Base-by-base conservation (phyloP, 2,888 invertebrate genomes). In the Netelia melanura region DNA sequence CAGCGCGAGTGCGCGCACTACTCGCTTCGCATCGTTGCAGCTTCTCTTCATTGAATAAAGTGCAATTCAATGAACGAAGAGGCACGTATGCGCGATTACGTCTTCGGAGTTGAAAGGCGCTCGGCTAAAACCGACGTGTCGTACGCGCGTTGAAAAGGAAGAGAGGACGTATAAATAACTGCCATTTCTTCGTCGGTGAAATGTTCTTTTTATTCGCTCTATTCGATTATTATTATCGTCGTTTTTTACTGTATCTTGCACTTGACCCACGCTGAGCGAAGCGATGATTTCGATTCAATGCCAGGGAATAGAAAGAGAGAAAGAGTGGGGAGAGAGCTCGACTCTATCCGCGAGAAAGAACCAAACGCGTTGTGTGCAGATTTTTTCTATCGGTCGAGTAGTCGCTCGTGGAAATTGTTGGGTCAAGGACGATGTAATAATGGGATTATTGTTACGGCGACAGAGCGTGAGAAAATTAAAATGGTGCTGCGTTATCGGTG, bases 61-160 rank as follows among this genome's bases (percentile, higher is more conserved):
- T 86, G 87, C 87, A 86, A 88, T 88, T 89, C 75, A 87, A 89
- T 88, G 87, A 88, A 88, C 85, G 88, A 70, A 75, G 72, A 78
- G 23, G 58, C 58, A 38, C 61, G 23, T 43, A 44, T 54, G 61
- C 8, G 75, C 48, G 43, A 43, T 56, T 68, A 17, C 38, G 14
- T 17, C 14, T 75, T 44, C 64, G 70, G 58, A 79, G 75, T 43
- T 62, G 61, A 52, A 56, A 43, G 48, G 43, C 76, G 3, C 17
- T 58, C 58, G 10, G 21, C 48, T 14, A 5, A 30, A 30, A 30
- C 10, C 25, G 9, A 56, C 25, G 54, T 56, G 30, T 56, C 30
- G 10, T 38, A 10, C 48, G 3, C 25, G 44, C 52, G 62, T 52
- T 52, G n/a, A 52, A 10, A 3, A 3, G n/a, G 52, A 8, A 10